Conservation (phyloP, 2,113 vertebrate genomes). For the Caranx ignobilis region DNA sequence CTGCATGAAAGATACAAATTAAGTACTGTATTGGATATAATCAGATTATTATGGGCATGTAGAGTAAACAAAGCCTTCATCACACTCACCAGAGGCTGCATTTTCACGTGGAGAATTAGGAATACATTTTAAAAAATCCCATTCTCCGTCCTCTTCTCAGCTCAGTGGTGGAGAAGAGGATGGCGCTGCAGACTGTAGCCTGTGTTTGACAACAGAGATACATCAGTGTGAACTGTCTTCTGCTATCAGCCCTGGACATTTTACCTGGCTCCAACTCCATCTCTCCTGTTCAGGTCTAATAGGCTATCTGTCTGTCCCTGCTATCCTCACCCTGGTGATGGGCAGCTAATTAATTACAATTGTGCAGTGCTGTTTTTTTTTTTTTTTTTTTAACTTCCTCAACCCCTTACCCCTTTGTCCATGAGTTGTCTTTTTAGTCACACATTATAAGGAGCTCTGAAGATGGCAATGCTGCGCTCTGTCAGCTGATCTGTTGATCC, state of each 20-base stretch:
- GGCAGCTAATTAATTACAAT: conserved; percentile 69
- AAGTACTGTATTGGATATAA: not conserved
- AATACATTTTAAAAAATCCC: not conserved
- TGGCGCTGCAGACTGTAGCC: not conserved
- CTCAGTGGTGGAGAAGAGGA: not conserved
- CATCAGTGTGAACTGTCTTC: conserved; percentile 36
- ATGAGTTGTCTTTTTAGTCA: conserved; percentile 2
- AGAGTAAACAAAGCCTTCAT: not conserved
- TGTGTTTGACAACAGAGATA: conserved; percentile 37
- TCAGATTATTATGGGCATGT: not conserved
- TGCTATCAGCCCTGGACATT: conserved; percentile 35
- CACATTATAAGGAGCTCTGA: not conserved
- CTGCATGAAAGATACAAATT: not conserved
- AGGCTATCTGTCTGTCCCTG: conserved; percentile 53
- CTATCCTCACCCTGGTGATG: conserved; percentile 45
- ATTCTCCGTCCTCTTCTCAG: not conserved
- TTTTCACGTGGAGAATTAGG: not conserved
- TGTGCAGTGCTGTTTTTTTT: conserved; percentile 32
- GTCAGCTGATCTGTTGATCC: not conserved
- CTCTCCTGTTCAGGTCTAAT: conserved; percentile 53
- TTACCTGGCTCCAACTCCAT: conserved; percentile 38
- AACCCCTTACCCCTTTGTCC: conserved; percentile 15
- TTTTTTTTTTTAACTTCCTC: conserved; percentile 13
- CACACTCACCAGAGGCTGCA: not conserved
- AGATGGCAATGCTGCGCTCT: not conserved